Percentiles rank a stretch among this genome's conserved stretches.
phyloP scores from a whole-genome alignment of 64 coral and sea anemone genomes.

The Porites australiensis region DNA sequence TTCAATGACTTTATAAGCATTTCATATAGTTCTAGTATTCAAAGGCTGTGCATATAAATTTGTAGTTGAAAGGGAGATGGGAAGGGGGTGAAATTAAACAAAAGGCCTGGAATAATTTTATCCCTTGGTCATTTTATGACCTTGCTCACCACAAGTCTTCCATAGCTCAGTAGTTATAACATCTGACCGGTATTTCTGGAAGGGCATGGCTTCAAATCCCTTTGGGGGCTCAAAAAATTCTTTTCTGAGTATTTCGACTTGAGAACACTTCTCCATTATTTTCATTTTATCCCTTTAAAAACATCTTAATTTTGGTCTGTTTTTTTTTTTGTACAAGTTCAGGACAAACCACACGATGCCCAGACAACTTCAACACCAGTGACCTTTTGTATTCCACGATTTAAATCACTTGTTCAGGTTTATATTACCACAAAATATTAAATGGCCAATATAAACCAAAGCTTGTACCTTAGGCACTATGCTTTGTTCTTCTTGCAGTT shows the following conservation, averaged over 20 bases:
- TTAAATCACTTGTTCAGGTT: conserved; percentile 3
- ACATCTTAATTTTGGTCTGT: neutral
- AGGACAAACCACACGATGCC: no score
- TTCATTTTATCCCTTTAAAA: neutral
- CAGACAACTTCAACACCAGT: no score
- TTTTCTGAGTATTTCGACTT: conserved; percentile 8
- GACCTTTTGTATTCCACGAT: neutral
- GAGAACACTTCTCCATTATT: conserved; percentile 16
- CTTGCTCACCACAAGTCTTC: conserved; percentile 11
- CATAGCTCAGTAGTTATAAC: neutral
- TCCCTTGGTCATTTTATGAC: neutral
- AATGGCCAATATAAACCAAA: conserved; percentile 7
- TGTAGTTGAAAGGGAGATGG: no score
- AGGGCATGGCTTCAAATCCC: neutral
- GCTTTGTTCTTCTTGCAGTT: conserved; percentile 7
- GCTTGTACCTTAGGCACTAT: neutral
- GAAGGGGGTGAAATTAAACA: no score
- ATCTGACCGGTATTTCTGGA: conserved; percentile 15
- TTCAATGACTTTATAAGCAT: conserved; percentile 3
- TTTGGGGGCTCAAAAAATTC: neutral
- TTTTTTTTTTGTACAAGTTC: no score
- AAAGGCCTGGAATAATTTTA: no score
- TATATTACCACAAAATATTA: conserved; percentile 2
- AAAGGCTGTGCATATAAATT: neutral
- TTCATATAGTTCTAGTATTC: conserved; percentile 4